These are phyloP conservation scores for Theretra japonica DNA, from an alignment of 2,888 invertebrate genomes.

Conservation along the genomic window DNA sequence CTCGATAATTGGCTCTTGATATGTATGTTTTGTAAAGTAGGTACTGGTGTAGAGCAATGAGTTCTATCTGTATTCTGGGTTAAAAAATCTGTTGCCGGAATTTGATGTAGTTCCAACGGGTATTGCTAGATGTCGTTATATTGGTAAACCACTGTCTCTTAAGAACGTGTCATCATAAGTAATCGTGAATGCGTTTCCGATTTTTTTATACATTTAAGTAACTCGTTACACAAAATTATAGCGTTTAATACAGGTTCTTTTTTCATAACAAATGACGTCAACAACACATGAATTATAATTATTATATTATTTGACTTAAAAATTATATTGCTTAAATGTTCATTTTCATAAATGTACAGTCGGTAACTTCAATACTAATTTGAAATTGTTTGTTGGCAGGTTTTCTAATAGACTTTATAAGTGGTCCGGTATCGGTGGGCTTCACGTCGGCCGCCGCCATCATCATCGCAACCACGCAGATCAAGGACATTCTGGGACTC, in stretches of 20 bases:
- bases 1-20: not conserved
- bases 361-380: not conserved
- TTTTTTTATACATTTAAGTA: no score
- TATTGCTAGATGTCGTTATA: no score
- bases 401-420: conserved; percentile 93
- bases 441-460: conserved; percentile 94
- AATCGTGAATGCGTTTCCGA: no score
- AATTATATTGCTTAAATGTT: not conserved
- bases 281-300: no score
- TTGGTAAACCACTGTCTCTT: no score
- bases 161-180: no score
- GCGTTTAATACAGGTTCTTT: no score
- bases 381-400: conserved; percentile 80
- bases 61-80: no score
- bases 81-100: no score
- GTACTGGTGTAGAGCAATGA: not conserved
- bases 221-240: no score
- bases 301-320: no score
- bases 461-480: conserved; percentile 92
- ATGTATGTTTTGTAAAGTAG: not conserved
- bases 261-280: no score
- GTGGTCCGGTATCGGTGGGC: conserved; percentile 92
- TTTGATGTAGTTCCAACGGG: not conserved
- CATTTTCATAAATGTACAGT: not conserved
- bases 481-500: conserved; percentile 90